phyloP scores from a whole-genome alignment of 2,888 invertebrate species.

The Caenorhabditis parvicauda region DNA sequence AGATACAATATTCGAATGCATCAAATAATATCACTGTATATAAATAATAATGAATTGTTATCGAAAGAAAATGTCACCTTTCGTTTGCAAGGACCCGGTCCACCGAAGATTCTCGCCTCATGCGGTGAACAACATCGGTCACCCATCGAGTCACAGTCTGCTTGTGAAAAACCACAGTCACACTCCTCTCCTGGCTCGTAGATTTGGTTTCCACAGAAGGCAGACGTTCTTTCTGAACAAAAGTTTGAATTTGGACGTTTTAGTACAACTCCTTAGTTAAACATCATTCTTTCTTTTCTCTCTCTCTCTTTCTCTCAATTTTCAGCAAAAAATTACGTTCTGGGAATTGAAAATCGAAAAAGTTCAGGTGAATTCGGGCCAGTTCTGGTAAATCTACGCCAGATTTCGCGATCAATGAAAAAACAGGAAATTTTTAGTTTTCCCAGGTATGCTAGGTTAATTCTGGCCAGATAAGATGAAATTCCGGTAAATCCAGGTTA shows the following conservation, averaged over 20 bases:
- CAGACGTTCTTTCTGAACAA: conserved; percentile 79
- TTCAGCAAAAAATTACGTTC: too few relatives aligned
- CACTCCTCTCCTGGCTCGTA: conserved; percentile 96
- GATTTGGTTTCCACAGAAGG: conserved; percentile 98
- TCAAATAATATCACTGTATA: too few relatives aligned
- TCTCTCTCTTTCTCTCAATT: neutral
- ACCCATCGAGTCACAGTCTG: conserved; percentile 75
- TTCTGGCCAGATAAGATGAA: neutral
- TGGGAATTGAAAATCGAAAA: too few relatives aligned
- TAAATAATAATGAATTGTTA: too few relatives aligned
- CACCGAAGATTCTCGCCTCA: conserved; percentile 41
- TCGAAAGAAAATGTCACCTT: conserved; percentile 66
- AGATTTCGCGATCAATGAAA: neutral
- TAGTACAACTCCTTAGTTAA: too few relatives aligned
- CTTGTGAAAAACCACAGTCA: conserved; percentile 83
- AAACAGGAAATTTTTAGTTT: too few relatives aligned
- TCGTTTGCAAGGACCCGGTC: conserved; percentile 71
- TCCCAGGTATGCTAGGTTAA: too few relatives aligned
- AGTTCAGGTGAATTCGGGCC: too few relatives aligned
- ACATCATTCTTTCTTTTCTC: too few relatives aligned
- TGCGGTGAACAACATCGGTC: conserved; percentile 77
- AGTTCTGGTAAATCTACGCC: too few relatives aligned
- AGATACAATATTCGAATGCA: too few relatives aligned
- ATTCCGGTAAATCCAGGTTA: too few relatives aligned
- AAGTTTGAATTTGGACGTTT: neutral